Base-by-base conservation (phyloP, 2,797 vertebrate genomes). In the Amblyraja radiata region DNA sequence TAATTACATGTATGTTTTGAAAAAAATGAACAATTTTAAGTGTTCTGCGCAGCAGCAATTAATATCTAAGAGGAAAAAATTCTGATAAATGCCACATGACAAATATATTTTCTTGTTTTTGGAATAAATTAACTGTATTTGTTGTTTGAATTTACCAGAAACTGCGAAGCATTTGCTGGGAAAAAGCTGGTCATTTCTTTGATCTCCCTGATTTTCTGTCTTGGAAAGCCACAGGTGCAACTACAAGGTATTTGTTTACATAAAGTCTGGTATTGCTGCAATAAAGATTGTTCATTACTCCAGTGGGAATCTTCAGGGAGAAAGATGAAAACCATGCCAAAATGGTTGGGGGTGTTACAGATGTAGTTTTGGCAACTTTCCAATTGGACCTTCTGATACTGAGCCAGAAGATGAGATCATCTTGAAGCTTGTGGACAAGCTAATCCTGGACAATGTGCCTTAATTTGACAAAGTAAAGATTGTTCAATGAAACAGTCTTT, bases 191-290 rank as follows among this genome's bases (percentile, higher is more conserved):
- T 54, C 97, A 97, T 95, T 99, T 99, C 95, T 98, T 99, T 93
- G 99, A 99, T 97, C 98, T 99, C 86, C 97, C 98, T 0, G 98
- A 99, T 95, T 99, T 98, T 95, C 96, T 99, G 95, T 98, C 99
- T 39, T 99, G 98, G 98, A 99, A 98, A 95, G 98, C 98, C 93
- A 98, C 98, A n/a, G 98, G 98, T 95, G 97, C 96, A 93, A 95
- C 97, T 95, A 96, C 96, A 93, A 98, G 99, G 98, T 98, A 97
- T 95, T 95, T 94, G 95, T 81, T 94, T 94, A 92, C 23, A 54
- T 92, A 58, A 92, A 92, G 90, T 92, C 90, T 92, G 71, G 90
- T 74, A 76, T 92, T 92, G 23, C 71, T 76, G 71, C 71, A 92
- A 76, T 92, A 92, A 92, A 23, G 90, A 74, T 71, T 92, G 71